Evolutionary conservation across 2,113 vertebrate species (phyloP), one percentile per base, ranked within the genome.

Genomic region (Nansenia antarctica): DNA sequence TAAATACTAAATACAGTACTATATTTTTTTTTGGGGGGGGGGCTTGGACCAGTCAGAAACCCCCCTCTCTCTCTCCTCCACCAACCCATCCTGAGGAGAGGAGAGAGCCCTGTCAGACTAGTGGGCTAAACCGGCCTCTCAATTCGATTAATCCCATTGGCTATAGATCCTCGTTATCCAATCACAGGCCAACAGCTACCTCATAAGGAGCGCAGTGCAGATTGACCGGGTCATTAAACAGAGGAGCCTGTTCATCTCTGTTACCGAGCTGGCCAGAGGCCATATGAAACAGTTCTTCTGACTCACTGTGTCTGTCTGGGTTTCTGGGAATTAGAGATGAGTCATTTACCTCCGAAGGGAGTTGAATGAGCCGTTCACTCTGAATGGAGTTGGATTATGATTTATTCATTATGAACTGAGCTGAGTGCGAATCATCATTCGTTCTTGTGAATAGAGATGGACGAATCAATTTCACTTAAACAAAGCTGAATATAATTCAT

Each of bases 101-200:
- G 42, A 57, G 7, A 30, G 57, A 59, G 14, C 49, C 54, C 73
- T 72, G 69, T 79, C 70, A 27, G 11, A 27, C 29, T 29, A n/a
- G 7, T 20, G 45, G 45, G 3, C 18, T 49, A 49, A n/a, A 85
- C 67, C 85, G 66, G 65, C 47, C 70, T 70, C 69, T 72, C 64
- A 89, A 86, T 80, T 82, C 69, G 69, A 87, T 88, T 88, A 88
- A 24, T 80, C 70, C 76, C 76, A 83, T 54, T 70, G 63, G 62
- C 72, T 73, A 85, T 90, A 79, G 85, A 83, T 87, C 87, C 76
- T 80, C 83, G 90, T 90, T 91, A 88, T 70, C 74, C 80, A 49
- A 87, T 86, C 71, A 71, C 58, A 70, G 82, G 80, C n/a, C 74
- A 87, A 85, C 82, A 85, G 84, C 85, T 89, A 83, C 72, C 86